Evolutionary conservation across 2,888 invertebrate genomes (phyloP).

Genomic region (Mechanitis messenoides): DNA sequence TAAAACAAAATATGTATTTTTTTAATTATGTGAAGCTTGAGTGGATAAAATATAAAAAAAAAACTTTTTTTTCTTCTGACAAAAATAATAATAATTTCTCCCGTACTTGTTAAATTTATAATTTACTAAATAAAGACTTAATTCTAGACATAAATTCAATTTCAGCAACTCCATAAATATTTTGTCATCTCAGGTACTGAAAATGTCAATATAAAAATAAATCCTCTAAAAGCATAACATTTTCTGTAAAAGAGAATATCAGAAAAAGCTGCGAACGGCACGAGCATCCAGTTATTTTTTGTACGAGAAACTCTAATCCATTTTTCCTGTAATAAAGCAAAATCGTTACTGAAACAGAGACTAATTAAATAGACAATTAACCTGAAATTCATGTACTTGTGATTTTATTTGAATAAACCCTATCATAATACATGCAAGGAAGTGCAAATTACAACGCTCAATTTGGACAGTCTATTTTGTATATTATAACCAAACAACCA

Average conservation of each 20-base stretch:
- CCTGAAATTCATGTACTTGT: constrained; percentile 32
- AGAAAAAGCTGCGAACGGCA: background rate
- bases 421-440: constrained; percentile 65
- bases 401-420: constrained; percentile 52
- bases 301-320: background rate
- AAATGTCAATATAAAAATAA: background rate
- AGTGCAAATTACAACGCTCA: constrained; percentile 67
- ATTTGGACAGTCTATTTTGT: constrained; percentile 56
- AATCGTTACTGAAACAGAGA: background rate
- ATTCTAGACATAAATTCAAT: too few species aligned
- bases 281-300: background rate
- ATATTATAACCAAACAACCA: constrained; percentile 43
- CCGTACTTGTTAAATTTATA: too few species aligned
- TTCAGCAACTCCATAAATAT: too few species aligned
- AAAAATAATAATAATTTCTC: too few species aligned
- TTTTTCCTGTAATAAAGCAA: background rate
- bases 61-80: too few species aligned
- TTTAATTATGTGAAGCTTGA: too few species aligned
- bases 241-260: constrained; percentile 1
- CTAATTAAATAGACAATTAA: constrained; percentile 7
- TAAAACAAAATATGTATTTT: too few species aligned
- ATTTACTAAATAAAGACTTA: too few species aligned
- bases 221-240: constrained; percentile 1
- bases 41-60: too few species aligned
- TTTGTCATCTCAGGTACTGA: too few species aligned